phyloP scores from a whole-genome alignment of 2,113 vertebrate genomes.

The Pampusana beccarii region DNA sequence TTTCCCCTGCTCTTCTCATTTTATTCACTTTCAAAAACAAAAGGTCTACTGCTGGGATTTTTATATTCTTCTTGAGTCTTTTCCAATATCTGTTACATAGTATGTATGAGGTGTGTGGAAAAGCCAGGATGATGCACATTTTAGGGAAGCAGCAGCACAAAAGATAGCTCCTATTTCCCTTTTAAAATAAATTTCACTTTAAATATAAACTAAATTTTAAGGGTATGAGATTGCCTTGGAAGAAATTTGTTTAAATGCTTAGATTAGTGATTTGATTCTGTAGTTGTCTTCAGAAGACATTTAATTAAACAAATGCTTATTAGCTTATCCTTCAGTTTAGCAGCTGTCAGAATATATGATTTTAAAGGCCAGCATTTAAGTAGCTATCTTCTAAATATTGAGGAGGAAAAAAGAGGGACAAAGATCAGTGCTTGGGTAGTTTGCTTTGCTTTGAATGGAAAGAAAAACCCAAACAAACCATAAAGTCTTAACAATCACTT shows the following conservation, averaged over 20 bases:
- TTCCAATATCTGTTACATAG: not conserved
- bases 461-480: constrained; percentile 49
- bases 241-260: not conserved
- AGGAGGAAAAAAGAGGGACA: not conserved
- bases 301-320: not conserved
- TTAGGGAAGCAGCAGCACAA: not conserved
- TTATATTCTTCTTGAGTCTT: not conserved
- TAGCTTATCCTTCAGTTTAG: not conserved
- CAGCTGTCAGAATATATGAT: not conserved
- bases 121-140: accelerated
- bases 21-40: not conserved
- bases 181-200: not conserved
- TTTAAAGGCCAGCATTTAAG: not conserved
- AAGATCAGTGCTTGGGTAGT: not conserved
- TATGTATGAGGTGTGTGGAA: not conserved
- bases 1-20: not conserved
- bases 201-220: not conserved
- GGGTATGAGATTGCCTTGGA: not conserved
- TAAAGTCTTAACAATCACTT: constrained; percentile 24
- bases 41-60: not conserved
- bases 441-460: not conserved
- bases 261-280: not conserved
- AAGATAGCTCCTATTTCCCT: not conserved
- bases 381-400: not conserved
- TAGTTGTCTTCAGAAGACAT: not conserved